Evolutionary conservation across 2,888 invertebrate genomes (phyloP), one percentile per base, ranked within the genome.

Genomic region (Macaria notata): DNA sequence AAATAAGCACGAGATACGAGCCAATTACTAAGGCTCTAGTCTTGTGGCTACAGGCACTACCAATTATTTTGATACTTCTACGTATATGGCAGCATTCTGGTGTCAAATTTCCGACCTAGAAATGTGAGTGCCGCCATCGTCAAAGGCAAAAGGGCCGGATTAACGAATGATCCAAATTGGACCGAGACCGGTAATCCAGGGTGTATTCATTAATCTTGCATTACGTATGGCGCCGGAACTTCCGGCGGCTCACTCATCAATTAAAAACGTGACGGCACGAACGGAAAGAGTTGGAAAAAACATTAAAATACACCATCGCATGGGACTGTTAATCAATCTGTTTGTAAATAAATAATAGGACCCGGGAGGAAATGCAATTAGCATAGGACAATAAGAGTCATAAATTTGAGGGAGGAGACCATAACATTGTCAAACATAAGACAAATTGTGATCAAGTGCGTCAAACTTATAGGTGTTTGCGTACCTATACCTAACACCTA

Each of bases 181-280:
- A 31, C 57, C 48, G 42, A 38, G 39, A 31, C 29, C 36, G 41
- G 4, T 46, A 46, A 53, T 54, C 59, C 59, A 42, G 54, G 47
- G 33, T 49, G 4, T 29, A 31, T 47, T 51, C 48, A 59, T 55
- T 59, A 55, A 51, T 52, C 59, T 52, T 51, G 51, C 48, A 59
- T 49, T 58, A 59, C 59, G 45, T 51, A 54, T 54, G 47, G 51
- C 54, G 50, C 54, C 54, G 51, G 59, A 45, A 55, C 59, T 59
- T 59, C 59, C 59, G 59, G 59, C n/a, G 38, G 46, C 50, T 50
- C 31, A 54, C 50, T 48, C 48, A 59, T 59, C 54, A 59, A 59
- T 59, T 59, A 51, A 59, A 54, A 55, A 58, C 49, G 58, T 51
- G 54, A 59, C 48, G 31, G 54, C 59, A 48, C 44, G 47, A 55